Base-by-base conservation (phyloP, 1,140 invertebrate genomes). In the Bombus cullumanus region DNA sequence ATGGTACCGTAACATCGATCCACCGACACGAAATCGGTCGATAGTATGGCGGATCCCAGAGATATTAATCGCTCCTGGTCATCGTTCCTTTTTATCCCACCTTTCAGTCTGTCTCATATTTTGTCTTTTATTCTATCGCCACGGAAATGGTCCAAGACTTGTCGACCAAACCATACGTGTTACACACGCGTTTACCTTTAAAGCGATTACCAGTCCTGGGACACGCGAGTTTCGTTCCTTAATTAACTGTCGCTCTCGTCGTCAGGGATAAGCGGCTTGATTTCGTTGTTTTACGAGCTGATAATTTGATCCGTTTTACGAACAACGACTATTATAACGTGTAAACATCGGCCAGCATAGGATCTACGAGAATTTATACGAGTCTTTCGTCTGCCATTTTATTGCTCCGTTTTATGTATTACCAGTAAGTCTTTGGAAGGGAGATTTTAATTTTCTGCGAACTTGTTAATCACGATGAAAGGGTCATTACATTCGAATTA, bases 1-100 rank as follows among this genome's bases (percentile, higher is more conserved):
- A 77, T 43, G 68, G 89, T 90, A 90, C 89, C 89, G 90, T 90
- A 91, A 91, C 47, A 5, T 53, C 78, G 85, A 85, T 87, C 68
- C 59, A 78, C 47, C 47, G 69, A 57, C 25, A 28, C 47, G 53
- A 83, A 83, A 79, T 73, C 81, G 74, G 79, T 85, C 88, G 75
- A 80, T 81, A 72, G 25, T 12, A 86, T 86, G 85, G 85, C 71
- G 82, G 71, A 85, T 66, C 59, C 18, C 39, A 28, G 41, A 53
- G 57, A 81, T 79, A 57, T 53, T 76, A 66, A 77, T 81, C 66
- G 78, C 1, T 43, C 13, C 69, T 37, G 25, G 6, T 59, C 15
- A 37, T 37, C 31, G 59, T 25, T 53, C 25, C 57, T 31, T 57
- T 66, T 66, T 66, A 31, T n/a, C n/a, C 62, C 13, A n/a, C 15